Base-by-base conservation (phyloP, 2,888 invertebrate species). In the Morpho achilles region DNA sequence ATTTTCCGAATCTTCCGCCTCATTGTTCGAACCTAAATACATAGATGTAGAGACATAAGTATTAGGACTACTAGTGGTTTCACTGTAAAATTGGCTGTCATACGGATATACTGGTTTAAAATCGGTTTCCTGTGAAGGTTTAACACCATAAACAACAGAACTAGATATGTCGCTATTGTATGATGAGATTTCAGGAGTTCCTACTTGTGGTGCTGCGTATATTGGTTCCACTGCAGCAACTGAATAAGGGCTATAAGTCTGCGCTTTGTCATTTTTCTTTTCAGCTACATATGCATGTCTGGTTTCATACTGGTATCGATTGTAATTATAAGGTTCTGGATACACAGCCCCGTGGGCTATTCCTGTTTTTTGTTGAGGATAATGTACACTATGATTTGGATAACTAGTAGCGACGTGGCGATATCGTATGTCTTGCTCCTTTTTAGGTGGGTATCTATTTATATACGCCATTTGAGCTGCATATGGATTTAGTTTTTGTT, bases 51-150 rank as follows among this genome's bases (percentile, higher is more conserved):
- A 85, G 32, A 87, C 72, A 69, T 87, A 87, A 3, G 88, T 85
- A 4, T 75, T 75, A 10, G 89, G 80, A 50, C 76, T 83, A 55
- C 73, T 87, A 1, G 90, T 89, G 1, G 83, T 83, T 73, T 87
- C 87, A 58, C 81, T 77, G 56, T 76, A 84, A 66, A 85, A 84
- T 61, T 91, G 89, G 1, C 77, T 79, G 65, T 90, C 88, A 62
- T 80, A 88, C 1, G 90, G 88, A 58, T 91, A 90, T 0, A 90
- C 90, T 1, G 90, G 90, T 61, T 88, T 88, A 59, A 90, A 90
- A 66, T 89, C 86, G 1, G 86, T 72, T 58, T 89, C 87, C 7
- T 83, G 72, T 9, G 83, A 77, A 43, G 89, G 89, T 67, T 90
- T 89, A 0, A 88, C 76, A 2, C 89, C 89, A 55, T 90, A 90